Evolutionary conservation across 2,113 vertebrate genomes (phyloP).

Genomic region (Condylura cristata): DNA sequence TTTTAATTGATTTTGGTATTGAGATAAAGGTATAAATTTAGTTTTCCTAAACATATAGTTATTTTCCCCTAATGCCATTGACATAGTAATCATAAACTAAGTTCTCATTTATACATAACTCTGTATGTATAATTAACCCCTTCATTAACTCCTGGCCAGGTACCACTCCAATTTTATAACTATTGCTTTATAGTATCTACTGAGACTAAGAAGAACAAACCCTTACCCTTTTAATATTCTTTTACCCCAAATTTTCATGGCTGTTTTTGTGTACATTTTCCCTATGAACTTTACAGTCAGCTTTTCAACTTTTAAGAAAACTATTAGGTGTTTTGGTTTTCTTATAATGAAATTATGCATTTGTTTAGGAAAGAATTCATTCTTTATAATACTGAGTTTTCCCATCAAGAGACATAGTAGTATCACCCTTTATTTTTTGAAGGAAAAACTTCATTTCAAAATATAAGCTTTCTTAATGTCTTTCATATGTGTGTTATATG

Average conservation of each 20-base stretch:
- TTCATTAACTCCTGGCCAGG: not conserved
- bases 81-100: not conserved
- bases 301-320: slow-evolving; percentile 40
- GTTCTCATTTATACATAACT: slow-evolving; percentile 1
- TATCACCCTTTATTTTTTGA: not conserved
- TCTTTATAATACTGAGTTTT: not conserved
- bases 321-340: not conserved
- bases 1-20: not conserved
- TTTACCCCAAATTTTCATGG: not conserved
- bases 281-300: not conserved
- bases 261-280: not conserved
- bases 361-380: not conserved
- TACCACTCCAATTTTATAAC: not conserved
- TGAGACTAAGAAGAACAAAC: not conserved
- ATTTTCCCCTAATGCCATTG: not conserved
- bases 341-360: not conserved
- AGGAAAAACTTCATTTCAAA: slow-evolving; percentile 15
- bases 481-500: not conserved
- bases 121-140: too few relatives aligned
- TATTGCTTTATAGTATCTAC: not conserved
- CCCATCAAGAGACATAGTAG: not conserved
- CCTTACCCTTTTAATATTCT: not conserved
- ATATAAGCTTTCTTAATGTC: not conserved
- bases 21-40: not conserved
- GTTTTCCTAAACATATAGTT: not conserved